phyloP scores from a whole-genome alignment of 2,797 vertebrate genomes.

The Ficedula albicollis region DNA sequence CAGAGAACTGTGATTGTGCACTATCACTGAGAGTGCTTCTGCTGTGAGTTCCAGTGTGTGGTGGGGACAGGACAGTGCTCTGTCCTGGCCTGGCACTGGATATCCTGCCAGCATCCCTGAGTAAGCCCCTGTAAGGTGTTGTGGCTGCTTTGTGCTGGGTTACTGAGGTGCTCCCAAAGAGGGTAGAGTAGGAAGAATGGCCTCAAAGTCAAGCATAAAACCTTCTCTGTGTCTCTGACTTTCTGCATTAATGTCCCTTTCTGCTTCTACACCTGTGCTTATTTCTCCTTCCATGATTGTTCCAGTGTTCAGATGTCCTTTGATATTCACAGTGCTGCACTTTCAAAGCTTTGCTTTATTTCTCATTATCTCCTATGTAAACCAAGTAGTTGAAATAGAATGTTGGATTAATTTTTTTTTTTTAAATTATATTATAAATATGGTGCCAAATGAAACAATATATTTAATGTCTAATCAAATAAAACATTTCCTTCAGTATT shows the following conservation, averaged over 20 bases:
- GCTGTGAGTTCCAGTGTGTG: background rate
- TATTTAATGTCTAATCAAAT: background rate
- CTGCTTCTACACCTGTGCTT: background rate
- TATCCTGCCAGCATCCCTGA: background rate
- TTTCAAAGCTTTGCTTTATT: background rate
- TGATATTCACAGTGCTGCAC: background rate
- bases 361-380: background rate
- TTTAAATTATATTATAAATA: background rate
- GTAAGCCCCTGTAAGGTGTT: background rate
- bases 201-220: background rate
- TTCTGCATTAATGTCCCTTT: background rate
- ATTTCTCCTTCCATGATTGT: background rate
- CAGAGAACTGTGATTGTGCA: background rate
- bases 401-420: background rate
- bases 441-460: background rate
- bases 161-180: background rate
- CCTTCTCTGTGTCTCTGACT: background rate
- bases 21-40: background rate
- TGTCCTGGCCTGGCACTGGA: accelerated
- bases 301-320: background rate
- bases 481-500: background rate
- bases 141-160: background rate
- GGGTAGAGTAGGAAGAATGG: background rate
- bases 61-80: background rate
- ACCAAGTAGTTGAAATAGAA: background rate